Percentiles rank a stretch among this genome's conserved stretches.
These are phyloP conservation scores for Nowickia ferox DNA, from an alignment of 2,888 invertebrate species.

Conservation along the genomic window DNA sequence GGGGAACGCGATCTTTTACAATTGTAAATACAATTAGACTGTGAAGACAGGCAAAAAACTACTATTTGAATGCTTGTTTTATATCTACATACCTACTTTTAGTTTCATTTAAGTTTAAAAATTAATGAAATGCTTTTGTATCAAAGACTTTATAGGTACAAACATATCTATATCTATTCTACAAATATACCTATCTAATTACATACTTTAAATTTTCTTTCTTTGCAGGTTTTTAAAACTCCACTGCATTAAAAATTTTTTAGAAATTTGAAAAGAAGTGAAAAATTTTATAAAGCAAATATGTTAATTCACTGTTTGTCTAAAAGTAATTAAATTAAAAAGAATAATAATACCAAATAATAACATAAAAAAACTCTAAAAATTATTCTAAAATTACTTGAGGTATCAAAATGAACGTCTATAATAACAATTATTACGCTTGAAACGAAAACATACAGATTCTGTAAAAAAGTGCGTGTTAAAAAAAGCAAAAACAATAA, in stretches of 20 bases:
- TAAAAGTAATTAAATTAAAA: not conserved
- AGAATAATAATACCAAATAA: not conserved
- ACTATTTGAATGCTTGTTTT: too few species aligned
- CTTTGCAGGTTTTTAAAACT: slow-evolving; percentile 27
- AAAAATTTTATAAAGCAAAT: not conserved
- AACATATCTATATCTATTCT: not conserved
- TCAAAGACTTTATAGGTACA: not conserved
- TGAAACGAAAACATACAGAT: not conserved
- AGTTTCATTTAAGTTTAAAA: too few species aligned
- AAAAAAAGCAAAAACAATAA: slow-evolving; percentile 18
- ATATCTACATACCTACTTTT: too few species aligned
- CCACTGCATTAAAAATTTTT: not conserved
- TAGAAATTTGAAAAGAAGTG: slow-evolving; percentile 3
- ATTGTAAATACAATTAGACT: too few species aligned
- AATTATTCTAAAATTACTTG: not conserved
- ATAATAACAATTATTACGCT: not conserved
- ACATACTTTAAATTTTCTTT: not conserved
- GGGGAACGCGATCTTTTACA: too few species aligned
- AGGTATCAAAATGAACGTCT: not conserved
- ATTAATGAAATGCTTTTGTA: too few species aligned
- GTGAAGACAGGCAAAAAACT: too few species aligned
- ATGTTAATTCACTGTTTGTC: not conserved
- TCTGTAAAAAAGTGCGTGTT: slow-evolving; percentile 33
- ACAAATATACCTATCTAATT: not conserved
- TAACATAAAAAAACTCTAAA: not conserved